Percentiles rank a stretch among this genome's conserved stretches.
These are phyloP conservation scores for Catharus minimus DNA, from an alignment of 2,113 vertebrate species.

Conservation along the genomic window DNA sequence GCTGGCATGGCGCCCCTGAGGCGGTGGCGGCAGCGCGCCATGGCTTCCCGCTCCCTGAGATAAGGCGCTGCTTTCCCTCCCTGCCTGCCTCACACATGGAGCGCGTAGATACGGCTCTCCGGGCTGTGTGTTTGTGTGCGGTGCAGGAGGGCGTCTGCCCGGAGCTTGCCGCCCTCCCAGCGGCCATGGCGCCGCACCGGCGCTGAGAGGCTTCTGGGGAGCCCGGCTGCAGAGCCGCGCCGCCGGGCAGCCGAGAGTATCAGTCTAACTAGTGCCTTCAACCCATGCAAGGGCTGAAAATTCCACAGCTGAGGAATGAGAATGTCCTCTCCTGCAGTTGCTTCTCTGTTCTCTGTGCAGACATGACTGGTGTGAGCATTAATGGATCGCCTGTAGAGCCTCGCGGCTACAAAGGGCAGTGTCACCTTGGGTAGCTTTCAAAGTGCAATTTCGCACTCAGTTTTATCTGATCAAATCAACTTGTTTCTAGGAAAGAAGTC, in stretches of 20 bases:
- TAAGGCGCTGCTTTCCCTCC: not conserved
- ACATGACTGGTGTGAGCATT: not conserved
- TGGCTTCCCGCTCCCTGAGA: not conserved
- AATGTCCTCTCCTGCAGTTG: not conserved
- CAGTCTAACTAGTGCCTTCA: not conserved
- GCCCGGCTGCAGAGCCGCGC: accelerated
- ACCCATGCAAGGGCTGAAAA: not conserved
- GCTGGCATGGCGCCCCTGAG: not conserved
- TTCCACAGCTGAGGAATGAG: not conserved
- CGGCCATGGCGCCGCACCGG: accelerated
- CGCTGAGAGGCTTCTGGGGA: accelerated
- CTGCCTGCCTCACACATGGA: not conserved
- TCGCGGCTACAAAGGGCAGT: not conserved
- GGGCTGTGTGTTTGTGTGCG: accelerated
- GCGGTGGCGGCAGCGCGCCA: accelerated
- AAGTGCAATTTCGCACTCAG: not conserved
- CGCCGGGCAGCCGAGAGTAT: not conserved
- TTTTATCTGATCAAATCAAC: not conserved
- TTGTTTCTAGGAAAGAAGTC: not conserved
- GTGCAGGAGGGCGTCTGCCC: accelerated
- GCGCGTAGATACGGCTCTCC: not conserved
- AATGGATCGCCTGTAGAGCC: not conserved
- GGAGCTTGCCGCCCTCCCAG: accelerated
- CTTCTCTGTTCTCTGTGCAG: not conserved
- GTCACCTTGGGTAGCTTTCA: not conserved